Evolutionary conservation across 1,140 invertebrate genomes (phyloP), one percentile per base, ranked within the genome.

Genomic region (Caenorhabditis tropicalis): DNA sequence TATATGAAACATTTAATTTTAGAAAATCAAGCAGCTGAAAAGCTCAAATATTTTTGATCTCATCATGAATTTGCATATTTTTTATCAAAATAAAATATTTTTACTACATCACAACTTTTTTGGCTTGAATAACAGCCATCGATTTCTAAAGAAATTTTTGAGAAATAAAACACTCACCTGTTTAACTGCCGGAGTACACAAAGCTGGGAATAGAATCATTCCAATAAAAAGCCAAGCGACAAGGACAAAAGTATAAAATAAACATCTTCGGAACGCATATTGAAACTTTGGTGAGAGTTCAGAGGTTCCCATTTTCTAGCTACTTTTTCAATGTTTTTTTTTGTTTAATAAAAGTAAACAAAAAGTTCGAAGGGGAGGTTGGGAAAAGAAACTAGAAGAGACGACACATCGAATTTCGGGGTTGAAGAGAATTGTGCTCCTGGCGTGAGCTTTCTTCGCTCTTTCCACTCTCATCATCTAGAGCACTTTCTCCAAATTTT

Each of bases 401-500:
- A 70, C 15, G n/a, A 70, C 29, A 33, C 60, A 39, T 70, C 60
- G 60, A 70, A 36, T 70, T 70, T 39, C n/a, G 49, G 7, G 7
- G 60, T 36, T 29, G 21, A n/a, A 16, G 49, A 21, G 49, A n/a
- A 16, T 70, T 36, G 60, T 70, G 60, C 1, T 70, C 56, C 7
- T 21, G 51, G 15, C 16, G 12, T n/a, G 19, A 12, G 15, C 60
- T 70, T 33, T 33, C 60, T 12, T n/a, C n/a, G 16, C 15, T n/a
- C 19, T 70, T n/a, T 7, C 12, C 2, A 16, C 39, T 70, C 60
- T 70, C 60, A 39, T 70, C 60, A 36, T 36, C 31, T 39, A n/a
- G 60, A 70, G 60, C 60, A 70, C 60, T 70, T 70, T 36, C 60
- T 70, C 43, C 60, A 70, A 70, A n/a, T 70, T 70, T 36, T 70